phyloP scores from a whole-genome alignment of 2,888 invertebrate genomes.

The Rhingia rostrata region DNA sequence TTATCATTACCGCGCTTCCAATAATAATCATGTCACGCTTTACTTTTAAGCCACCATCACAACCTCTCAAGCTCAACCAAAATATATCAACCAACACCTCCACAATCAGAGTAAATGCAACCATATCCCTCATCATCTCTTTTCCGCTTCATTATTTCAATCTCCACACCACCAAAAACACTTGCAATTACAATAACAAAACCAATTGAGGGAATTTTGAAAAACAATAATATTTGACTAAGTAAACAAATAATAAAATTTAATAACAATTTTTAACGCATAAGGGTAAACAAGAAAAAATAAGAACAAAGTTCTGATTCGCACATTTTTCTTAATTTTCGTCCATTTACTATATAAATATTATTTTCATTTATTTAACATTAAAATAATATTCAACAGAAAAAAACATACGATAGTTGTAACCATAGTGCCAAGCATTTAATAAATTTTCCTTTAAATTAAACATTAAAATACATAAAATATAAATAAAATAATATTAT shows the following conservation, averaged over 20 bases:
- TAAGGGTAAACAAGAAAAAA: not conserved
- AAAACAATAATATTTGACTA: constrained; percentile 45
- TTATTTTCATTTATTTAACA: constrained; percentile 17
- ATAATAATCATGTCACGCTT: too few species aligned
- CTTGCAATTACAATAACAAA: constrained; percentile 10
- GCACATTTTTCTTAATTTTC: constrained; percentile 21
- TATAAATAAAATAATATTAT: not conserved
- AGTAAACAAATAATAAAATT: constrained; percentile 9
- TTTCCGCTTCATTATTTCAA: not conserved
- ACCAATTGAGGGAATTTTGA: constrained; percentile 31
- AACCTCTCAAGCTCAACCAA: too few species aligned
- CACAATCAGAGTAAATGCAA: too few species aligned
- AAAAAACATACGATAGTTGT: constrained; percentile 31
- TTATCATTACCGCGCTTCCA: too few species aligned
- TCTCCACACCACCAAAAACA: not conserved
- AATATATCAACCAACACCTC: too few species aligned
- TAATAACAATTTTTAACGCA: constrained; percentile 21
- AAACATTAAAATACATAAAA: not conserved
- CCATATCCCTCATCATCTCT: too few species aligned
- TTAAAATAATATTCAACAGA: constrained; percentile 13
- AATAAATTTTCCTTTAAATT: constrained; percentile 20
- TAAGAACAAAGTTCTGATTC: constrained; percentile 71
- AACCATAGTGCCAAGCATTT: constrained; percentile 75
- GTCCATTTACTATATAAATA: constrained; percentile 31
- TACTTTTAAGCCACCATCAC: too few species aligned